Conservation (phyloP, 2,797 vertebrate genomes). For the Erethizon dorsatum region DNA sequence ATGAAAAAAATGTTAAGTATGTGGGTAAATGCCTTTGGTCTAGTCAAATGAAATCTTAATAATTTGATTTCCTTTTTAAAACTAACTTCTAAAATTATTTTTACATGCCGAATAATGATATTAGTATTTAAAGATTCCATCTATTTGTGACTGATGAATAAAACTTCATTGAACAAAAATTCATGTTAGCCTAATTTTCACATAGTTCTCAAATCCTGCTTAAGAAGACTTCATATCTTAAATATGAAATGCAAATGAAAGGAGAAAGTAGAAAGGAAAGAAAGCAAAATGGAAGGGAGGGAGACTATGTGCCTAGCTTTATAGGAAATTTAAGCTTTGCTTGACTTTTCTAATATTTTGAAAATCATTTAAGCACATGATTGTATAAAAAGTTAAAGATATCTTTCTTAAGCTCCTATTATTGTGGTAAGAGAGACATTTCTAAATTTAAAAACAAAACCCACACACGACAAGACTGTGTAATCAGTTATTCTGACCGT, state of each 20-base stretch:
- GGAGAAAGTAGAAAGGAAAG: not conserved
- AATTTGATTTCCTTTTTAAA: constrained; percentile 53
- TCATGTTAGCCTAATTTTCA: constrained; percentile 79
- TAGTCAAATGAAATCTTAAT: constrained; percentile 54
- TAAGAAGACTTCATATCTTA: constrained; percentile 56
- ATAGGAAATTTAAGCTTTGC: not conserved
- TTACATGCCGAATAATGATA: constrained; percentile 14
- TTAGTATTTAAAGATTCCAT: constrained; percentile 73
- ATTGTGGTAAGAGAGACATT: not conserved
- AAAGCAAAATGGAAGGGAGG: not conserved
- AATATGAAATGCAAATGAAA: constrained; percentile 55
- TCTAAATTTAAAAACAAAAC: constrained; percentile 66
- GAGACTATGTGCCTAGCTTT: not conserved
- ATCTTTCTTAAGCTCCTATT: not conserved
- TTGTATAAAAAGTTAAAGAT: constrained; percentile 45
- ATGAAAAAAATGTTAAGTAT: not conserved
- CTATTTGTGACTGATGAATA: constrained; percentile 77
- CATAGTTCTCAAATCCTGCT: constrained; percentile 74
- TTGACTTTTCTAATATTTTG: not conserved
- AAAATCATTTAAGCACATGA: constrained; percentile 51
- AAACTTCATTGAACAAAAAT: constrained; percentile 67
- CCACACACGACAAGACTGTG: constrained; percentile 3
- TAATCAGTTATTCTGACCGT: constrained; percentile 61
- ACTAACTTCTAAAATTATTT: constrained; percentile 70
- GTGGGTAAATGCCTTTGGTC: constrained; percentile 32